Evolutionary conservation across 2,797 vertebrate species (phyloP).

Genomic region (Anas flavirostris): DNA sequence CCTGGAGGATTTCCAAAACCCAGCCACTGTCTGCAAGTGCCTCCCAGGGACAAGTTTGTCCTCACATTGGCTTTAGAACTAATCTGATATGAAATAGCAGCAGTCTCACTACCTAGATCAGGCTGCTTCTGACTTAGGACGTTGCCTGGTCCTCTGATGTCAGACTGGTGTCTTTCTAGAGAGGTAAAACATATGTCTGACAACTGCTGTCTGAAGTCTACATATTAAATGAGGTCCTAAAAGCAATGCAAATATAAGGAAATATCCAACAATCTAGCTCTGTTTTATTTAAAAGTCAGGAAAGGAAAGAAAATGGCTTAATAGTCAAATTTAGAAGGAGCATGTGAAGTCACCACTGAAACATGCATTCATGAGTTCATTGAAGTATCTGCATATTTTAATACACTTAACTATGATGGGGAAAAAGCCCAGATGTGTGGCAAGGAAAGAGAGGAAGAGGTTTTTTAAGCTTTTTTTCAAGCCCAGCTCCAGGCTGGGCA

Average conservation of each 20-base stretch:
- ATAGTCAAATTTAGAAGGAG: background rate
- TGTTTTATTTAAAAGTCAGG: slow-evolving; percentile 27
- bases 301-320: slow-evolving; percentile 1
- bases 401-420: background rate
- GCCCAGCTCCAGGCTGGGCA: no score
- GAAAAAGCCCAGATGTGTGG: background rate
- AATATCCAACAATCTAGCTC: background rate
- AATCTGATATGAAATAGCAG: background rate
- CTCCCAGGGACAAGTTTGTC: background rate
- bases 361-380: background rate
- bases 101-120: background rate
- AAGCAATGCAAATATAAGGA: background rate
- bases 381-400: slow-evolving; percentile 31
- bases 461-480: background rate
- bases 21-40: fast-evolving
- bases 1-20: background rate
- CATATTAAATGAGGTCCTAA: background rate
- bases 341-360: slow-evolving; percentile 9
- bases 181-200: background rate
- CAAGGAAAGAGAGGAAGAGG: background rate
- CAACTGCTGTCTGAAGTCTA: background rate
- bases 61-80: background rate
- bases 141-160: background rate
- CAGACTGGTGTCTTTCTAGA: background rate
- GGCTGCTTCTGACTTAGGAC: background rate